Evolutionary conservation across 2,113 vertebrate species (phyloP).

Genomic region (Anoplopoma fimbria): DNA sequence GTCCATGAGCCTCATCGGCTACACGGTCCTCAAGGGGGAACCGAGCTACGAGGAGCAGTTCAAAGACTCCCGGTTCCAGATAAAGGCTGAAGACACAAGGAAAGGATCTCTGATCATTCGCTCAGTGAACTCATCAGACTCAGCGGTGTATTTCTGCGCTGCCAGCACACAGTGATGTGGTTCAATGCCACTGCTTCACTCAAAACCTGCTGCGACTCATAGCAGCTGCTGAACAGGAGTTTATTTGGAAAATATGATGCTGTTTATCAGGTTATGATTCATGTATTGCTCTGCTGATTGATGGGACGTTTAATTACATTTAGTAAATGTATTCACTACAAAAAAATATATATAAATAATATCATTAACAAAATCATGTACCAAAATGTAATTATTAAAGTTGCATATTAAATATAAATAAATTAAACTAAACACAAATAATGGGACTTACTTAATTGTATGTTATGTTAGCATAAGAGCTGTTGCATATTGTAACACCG

Average conservation of each 20-base stretch:
- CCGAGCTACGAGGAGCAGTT: conserved; percentile 42
- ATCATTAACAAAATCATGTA: background rate
- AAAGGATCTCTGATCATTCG: conserved; percentile 54
- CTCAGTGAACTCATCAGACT: conserved; percentile 28
- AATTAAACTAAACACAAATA: too few species aligned
- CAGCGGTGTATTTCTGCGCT: conserved; percentile 78
- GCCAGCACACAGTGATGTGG: conserved; percentile 73
- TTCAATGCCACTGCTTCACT: conserved; percentile 22
- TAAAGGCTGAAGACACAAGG: background rate
- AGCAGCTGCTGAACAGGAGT: background rate
- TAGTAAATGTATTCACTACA: background rate
- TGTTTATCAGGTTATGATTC: too few species aligned
- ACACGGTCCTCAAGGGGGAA: fast-evolving
- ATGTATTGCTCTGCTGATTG: background rate
- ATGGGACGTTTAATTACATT: too few species aligned
- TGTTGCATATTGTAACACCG: too few species aligned
- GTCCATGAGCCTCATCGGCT: conserved; percentile 69
- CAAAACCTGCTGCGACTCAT: conserved; percentile 37
- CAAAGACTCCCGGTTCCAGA: conserved; percentile 6
- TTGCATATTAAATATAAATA: background rate
- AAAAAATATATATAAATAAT: background rate
- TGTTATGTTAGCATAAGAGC: too few species aligned
- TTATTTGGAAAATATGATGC: background rate
- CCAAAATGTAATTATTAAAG: background rate
- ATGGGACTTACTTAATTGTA: too few species aligned